Evolutionary conservation across 2,797 vertebrate species (phyloP).

Genomic region (Crenuchus spilurus): DNA sequence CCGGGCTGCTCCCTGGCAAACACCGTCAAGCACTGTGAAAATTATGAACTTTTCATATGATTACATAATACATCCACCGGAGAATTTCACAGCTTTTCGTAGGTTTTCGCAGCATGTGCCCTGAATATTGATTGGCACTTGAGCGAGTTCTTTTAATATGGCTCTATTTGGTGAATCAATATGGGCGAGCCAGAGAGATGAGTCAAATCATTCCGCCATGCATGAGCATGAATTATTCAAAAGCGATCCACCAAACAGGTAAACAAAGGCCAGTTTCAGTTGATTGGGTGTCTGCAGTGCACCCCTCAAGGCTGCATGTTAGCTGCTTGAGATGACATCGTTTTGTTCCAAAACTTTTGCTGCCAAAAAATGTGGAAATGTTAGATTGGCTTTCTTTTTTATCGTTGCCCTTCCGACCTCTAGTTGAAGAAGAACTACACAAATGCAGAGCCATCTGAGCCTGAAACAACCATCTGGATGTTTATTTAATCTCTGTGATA

Average conservation of each 20-base stretch:
- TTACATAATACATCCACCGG: constrained; percentile 26
- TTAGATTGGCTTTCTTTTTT: constrained; percentile 9
- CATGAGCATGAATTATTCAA: constrained; percentile 55
- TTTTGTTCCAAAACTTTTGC: constrained; percentile 19
- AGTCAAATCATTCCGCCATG: constrained; percentile 46
- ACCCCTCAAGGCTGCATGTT: constrained; percentile 20
- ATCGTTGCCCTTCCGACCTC: not conserved
- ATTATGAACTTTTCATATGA: constrained; percentile 1
- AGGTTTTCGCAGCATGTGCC: not conserved
- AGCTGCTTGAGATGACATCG: constrained; percentile 9
- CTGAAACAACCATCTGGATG: constrained; percentile 19
- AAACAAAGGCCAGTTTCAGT: constrained; percentile 44
- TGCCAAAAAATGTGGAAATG: constrained; percentile 4
- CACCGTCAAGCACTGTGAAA: not conserved
- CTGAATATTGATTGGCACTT: constrained; percentile 31
- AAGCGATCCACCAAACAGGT: constrained; percentile 40
- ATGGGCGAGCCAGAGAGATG: constrained; percentile 24
- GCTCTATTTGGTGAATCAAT: constrained; percentile 49
- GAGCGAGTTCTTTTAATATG: constrained; percentile 26
- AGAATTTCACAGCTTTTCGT: constrained; percentile 7
- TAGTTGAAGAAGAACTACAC: constrained; percentile 1
- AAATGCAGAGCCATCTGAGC: constrained; percentile 22
- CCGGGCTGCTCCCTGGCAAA: not conserved
- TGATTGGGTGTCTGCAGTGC: constrained; percentile 37
- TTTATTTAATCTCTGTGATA: constrained; percentile 31